Evolutionary conservation across 1,140 invertebrate genomes (phyloP).

Genomic region (Pseudomyrmex cubaensis): DNA sequence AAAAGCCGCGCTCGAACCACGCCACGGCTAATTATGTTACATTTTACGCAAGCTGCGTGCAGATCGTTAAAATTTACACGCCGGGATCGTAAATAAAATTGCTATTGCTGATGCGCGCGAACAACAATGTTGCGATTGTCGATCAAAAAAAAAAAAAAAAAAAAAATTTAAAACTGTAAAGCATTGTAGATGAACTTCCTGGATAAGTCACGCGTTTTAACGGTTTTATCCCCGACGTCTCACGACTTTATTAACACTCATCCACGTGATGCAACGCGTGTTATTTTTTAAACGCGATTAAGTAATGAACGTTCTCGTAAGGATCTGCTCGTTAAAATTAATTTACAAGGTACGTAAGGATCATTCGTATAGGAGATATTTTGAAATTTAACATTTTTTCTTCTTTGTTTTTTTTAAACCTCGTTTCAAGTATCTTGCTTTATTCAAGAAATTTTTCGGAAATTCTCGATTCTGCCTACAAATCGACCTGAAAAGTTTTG

Average conservation of each 20-base stretch:
- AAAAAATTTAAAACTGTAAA: conserved; percentile 31
- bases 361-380: too few relatives aligned
- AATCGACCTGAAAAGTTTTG: conserved; percentile 24
- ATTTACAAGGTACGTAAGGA: background rate
- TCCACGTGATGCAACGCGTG: background rate
- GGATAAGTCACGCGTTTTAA: conserved; percentile 35
- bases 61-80: background rate
- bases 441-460: too few relatives aligned
- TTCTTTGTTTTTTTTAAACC: background rate
- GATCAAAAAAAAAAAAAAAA: conserved; percentile 8
- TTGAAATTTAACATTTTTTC: too few relatives aligned
- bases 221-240: conserved; percentile 33
- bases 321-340: background rate
- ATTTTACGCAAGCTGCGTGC: background rate
- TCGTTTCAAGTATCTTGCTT: background rate
- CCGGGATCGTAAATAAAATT: conserved; percentile 24
- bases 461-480: background rate
- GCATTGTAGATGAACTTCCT: conserved; percentile 37
- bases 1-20: background rate
- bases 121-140: conserved; percentile 18
- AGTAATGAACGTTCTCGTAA: conserved; percentile 12
- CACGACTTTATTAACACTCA: conserved; percentile 32
- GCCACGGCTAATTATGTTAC: background rate
- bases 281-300: background rate
- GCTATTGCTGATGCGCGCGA: conserved; percentile 6